phyloP scores from a whole-genome alignment of 2,113 vertebrate species.

The Ameiurus melas region DNA sequence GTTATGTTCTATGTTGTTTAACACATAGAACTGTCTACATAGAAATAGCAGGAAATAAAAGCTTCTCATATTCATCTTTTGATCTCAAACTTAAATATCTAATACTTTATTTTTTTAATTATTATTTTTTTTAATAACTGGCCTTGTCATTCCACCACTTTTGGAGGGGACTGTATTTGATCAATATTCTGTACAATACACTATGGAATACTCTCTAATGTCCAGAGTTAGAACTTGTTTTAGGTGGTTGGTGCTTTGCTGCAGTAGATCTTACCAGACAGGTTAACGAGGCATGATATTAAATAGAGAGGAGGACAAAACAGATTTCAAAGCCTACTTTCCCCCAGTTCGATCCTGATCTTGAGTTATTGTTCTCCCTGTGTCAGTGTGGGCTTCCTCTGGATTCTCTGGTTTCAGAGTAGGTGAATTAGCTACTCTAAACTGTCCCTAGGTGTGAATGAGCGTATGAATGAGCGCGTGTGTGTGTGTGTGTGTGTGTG shows the following conservation, averaged over 20 bases:
- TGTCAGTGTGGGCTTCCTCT: not conserved
- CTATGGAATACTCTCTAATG: not conserved
- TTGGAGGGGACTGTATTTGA: not conserved
- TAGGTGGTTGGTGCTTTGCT: not conserved
- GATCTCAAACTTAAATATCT: no score
- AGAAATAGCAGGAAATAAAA: no score
- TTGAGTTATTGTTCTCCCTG: not conserved
- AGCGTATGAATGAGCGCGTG: not conserved
- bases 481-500: not conserved
- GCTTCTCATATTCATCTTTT: no score
- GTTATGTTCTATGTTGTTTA: no score
- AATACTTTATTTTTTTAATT: no score
- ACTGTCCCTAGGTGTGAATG: not conserved
- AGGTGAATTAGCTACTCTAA: not conserved
- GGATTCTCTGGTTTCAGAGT: not conserved
- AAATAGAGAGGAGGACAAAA: conserved; percentile 25
- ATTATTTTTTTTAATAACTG: no score
- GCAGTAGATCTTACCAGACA: not conserved
- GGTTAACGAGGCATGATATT: conserved; percentile 22
- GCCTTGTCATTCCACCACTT: no score
- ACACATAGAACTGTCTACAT: no score
- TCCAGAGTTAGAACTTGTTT: not conserved
- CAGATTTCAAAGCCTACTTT: conserved; percentile 19
- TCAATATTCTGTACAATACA: not conserved
- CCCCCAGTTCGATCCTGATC: not conserved